Percentiles rank a stretch among this genome's conserved stretches.
phyloP scores from a whole-genome alignment of 2,888 invertebrate genomes.

The Mesorhabditis belari region DNA sequence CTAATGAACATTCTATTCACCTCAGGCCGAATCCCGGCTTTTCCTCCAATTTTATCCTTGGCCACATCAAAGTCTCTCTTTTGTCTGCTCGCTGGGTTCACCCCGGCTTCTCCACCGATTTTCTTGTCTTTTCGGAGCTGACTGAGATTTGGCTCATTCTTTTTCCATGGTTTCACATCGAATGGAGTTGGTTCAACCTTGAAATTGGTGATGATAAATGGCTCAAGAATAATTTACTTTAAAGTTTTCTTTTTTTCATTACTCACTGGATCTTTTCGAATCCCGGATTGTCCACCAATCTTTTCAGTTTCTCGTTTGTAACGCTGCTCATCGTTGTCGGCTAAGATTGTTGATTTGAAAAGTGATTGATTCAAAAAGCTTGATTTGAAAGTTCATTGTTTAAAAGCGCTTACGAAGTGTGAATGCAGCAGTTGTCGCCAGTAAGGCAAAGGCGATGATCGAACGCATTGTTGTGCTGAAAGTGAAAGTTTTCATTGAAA shows the following conservation, averaged over 20 bases:
- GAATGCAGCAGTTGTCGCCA: background rate
- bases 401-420: background rate
- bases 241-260: too few relatives aligned
- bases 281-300: too few relatives aligned
- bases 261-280: too few relatives aligned
- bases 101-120: background rate
- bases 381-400: too few relatives aligned
- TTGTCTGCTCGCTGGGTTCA: too few relatives aligned
- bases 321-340: background rate
- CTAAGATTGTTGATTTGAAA: background rate
- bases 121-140: background rate
- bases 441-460: background rate
- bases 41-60: background rate
- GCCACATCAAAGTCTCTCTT: background rate
- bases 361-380: too few relatives aligned
- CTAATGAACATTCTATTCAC: too few relatives aligned
- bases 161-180: background rate
- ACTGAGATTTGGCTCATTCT: background rate
- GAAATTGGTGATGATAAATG: too few relatives aligned
- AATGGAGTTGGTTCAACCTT: background rate
- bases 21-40: background rate
- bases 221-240: too few relatives aligned
- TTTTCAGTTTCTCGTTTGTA: background rate
- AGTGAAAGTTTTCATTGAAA: background rate
- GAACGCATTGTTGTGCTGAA: background rate